Conservation (phyloP, 2,888 invertebrate genomes). For the Scelioninae gen. 1 region DNA sequence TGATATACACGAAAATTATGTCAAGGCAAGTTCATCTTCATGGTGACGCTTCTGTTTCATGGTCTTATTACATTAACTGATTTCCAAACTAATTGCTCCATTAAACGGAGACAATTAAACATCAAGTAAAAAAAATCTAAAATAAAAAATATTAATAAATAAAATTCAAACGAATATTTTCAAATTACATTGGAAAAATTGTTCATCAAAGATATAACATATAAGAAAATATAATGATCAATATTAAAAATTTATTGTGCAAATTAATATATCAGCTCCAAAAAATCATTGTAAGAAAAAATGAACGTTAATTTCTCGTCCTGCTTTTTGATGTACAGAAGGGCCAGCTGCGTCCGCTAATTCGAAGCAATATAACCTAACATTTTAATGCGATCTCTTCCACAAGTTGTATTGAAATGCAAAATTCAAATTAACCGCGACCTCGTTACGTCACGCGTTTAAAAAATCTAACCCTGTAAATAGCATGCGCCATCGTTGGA, state of each 20-base stretch:
- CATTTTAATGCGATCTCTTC: not conserved
- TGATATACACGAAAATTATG: slow-evolving; percentile 35
- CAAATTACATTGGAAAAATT: too few species aligned
- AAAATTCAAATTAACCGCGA: slow-evolving; percentile 36
- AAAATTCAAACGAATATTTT: too few species aligned
- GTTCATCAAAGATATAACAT: too few species aligned
- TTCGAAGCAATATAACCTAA: not conserved
- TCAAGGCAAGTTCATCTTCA: slow-evolving; percentile 51
- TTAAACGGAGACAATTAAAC: slow-evolving; percentile 3
- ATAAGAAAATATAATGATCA: too few species aligned
- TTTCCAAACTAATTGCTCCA: slow-evolving; percentile 32
- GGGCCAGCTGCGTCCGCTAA: not conserved
- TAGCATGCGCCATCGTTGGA: not conserved
- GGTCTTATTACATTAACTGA: slow-evolving; percentile 38
- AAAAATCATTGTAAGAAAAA: too few species aligned
- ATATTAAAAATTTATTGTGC: too few species aligned
- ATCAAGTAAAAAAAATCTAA: not conserved
- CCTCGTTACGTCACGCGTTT: slow-evolving; percentile 44
- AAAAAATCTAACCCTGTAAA: slow-evolving; percentile 52
- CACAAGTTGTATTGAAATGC: slow-evolving; percentile 19
- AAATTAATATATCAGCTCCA: too few species aligned
- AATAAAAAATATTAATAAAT: too few species aligned
- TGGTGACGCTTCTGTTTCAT: slow-evolving; percentile 26
- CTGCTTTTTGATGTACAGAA: not conserved
- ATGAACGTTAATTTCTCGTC: too few species aligned